Evolutionary conservation across 53 echinoderm and acorn worm species (phyloP).

Genomic region (Mesocentrotus franciscanus): DNA sequence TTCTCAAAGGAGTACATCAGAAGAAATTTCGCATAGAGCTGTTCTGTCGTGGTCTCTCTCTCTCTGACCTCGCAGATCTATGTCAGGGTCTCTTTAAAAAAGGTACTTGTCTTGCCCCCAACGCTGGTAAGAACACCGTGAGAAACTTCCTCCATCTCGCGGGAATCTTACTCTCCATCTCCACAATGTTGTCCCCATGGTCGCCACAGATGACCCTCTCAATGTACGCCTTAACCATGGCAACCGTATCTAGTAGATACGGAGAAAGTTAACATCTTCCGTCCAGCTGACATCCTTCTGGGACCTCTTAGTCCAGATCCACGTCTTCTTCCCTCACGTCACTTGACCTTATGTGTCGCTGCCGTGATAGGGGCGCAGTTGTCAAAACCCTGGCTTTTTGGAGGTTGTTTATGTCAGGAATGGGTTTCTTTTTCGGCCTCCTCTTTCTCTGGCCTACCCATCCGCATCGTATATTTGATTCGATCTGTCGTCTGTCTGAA

Average conservation of each 20-base stretch:
- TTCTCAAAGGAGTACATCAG: not conserved
- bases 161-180: not conserved
- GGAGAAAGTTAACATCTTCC: not conserved
- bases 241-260: not conserved
- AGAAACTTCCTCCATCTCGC: not conserved
- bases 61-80: not conserved
- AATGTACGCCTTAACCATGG: not conserved
- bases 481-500: not conserved
- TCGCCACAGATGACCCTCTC: not conserved
- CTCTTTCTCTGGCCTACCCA: not conserved
- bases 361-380: not conserved
- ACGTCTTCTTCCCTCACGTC: not conserved
- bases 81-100: not conserved
- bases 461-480: not conserved
- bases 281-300: not conserved
- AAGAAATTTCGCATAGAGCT: not conserved
- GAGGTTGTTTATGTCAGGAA: not conserved
- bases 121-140: not conserved
- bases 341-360: slow-evolving; percentile 12
- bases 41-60: not conserved
- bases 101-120: not conserved
- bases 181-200: not conserved
- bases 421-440: not conserved
- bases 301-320: slow-evolving; percentile 28
- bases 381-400: not conserved